phyloP scores from a whole-genome alignment of 2,888 invertebrate species.

The Thyatira batis region DNA sequence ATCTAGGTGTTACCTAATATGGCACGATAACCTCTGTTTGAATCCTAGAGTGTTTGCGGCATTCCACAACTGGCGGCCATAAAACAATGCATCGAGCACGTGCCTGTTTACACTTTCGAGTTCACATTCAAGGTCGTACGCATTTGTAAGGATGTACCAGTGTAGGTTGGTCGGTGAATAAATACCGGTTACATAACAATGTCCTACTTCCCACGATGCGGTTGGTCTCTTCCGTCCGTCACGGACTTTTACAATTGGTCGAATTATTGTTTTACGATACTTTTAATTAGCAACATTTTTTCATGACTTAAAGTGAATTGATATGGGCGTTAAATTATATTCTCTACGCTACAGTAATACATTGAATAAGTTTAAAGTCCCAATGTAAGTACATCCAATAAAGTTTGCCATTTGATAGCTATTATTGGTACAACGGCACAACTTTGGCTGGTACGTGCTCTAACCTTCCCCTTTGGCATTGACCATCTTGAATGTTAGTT shows the following conservation, averaged over 20 bases:
- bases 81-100: constrained; percentile 81
- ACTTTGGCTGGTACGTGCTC: background rate
- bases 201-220: constrained; percentile 77
- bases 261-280: constrained; percentile 35
- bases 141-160: constrained; percentile 81
- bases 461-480: background rate
- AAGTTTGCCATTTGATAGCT: background rate
- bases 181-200: constrained; percentile 79
- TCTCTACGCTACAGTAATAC: no score
- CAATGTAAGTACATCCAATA: background rate
- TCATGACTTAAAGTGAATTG: background rate
- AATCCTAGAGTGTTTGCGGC: constrained; percentile 48
- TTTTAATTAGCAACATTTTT: constrained; percentile 2
- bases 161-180: constrained; percentile 76
- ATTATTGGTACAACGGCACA: background rate
- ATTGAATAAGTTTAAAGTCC: no score
- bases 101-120: constrained; percentile 80
- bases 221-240: constrained; percentile 61
- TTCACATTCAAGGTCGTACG: constrained; percentile 81
- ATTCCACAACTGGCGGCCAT: constrained; percentile 66
- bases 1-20: background rate
- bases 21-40: constrained; percentile 11
- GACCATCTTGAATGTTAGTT: background rate
- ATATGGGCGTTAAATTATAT: no score
- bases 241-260: constrained; percentile 59